These are phyloP conservation scores for Hyphantria cunea DNA, from an alignment of 1,140 invertebrate species.

Conservation along the genomic window DNA sequence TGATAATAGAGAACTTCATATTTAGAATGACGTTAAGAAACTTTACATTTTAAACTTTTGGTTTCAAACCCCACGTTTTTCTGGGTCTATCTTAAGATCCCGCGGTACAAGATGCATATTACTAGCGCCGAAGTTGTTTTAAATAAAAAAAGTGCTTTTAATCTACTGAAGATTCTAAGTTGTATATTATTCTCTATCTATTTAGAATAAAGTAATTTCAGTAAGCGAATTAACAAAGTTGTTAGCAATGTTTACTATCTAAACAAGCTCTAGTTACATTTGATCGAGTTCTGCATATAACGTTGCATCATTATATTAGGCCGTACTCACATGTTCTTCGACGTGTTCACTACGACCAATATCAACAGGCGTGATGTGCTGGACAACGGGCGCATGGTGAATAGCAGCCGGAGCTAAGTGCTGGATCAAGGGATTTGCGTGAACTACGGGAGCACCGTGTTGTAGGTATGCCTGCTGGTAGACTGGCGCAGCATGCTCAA, in stretches of 20 bases:
- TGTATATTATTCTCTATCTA: neutral
- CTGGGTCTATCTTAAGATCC: too few species aligned
- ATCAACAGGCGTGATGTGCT: slow-evolving; percentile 42
- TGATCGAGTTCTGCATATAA: neutral
- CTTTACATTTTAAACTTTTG: too few species aligned
- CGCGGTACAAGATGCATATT: too few species aligned
- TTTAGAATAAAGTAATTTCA: neutral
- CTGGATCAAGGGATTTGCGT: slow-evolving; percentile 56
- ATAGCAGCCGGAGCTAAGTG: slow-evolving; percentile 45
- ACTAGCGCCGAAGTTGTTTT: too few species aligned
- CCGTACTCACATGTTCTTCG: slow-evolving; percentile 62
- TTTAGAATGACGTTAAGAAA: too few species aligned
- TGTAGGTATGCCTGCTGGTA: slow-evolving; percentile 43
- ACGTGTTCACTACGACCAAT: slow-evolving; percentile 48
- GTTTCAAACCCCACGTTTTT: too few species aligned
- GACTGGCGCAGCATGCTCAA: slow-evolving; percentile 42
- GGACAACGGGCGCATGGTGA: slow-evolving; percentile 47
- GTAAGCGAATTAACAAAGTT: neutral
- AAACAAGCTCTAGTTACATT: neutral
- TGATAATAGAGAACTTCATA: too few species aligned
- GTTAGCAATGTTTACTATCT: slow-evolving; percentile 2
- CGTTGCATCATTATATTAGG: slow-evolving; percentile 2
- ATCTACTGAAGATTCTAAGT: too few species aligned
- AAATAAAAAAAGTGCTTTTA: too few species aligned
- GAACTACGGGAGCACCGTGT: slow-evolving; percentile 48